Percentiles rank a stretch among this genome's conserved stretches.
Conservation (phyloP, 2,888 invertebrate species). For the Epirrita christyi region DNA sequence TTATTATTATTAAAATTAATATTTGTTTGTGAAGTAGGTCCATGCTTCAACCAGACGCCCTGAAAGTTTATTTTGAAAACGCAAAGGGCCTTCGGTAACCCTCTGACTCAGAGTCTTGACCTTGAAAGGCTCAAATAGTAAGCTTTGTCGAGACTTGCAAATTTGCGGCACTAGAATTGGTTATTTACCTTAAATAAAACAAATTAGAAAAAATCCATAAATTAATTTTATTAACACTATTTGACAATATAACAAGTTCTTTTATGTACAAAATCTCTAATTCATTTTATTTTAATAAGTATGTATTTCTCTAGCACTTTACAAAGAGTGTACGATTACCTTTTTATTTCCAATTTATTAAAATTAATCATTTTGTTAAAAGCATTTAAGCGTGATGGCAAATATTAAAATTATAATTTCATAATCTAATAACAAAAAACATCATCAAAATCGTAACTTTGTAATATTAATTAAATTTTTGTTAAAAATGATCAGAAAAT, state of each 20-base stretch:
- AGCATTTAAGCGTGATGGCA: conserved; percentile 23
- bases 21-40: too few species aligned
- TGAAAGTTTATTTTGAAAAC: too few species aligned
- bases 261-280: conserved; percentile 74
- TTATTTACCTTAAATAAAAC: conserved; percentile 37
- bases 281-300: conserved; percentile 27
- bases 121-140: too few species aligned
- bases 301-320: conserved; percentile 30
- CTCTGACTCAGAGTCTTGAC: too few species aligned
- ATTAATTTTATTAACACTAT: conserved; percentile 83
- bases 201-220: conserved; percentile 75
- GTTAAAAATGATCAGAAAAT: neutral
- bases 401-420: neutral
- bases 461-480: neutral
- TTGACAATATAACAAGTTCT: conserved; percentile 76
- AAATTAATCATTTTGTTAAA: conserved; percentile 27
- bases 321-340: conserved; percentile 33
- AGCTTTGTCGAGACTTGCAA: too few species aligned
- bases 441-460: too few species aligned
- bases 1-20: too few species aligned
- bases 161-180: too few species aligned
- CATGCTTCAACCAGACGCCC: too few species aligned
- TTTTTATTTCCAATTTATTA: conserved; percentile 18
- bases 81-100: too few species aligned
- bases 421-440: too few species aligned